Evolutionary conservation across 2,888 invertebrate genomes (phyloP).

Genomic region (Aproaerema taeniolella): DNA sequence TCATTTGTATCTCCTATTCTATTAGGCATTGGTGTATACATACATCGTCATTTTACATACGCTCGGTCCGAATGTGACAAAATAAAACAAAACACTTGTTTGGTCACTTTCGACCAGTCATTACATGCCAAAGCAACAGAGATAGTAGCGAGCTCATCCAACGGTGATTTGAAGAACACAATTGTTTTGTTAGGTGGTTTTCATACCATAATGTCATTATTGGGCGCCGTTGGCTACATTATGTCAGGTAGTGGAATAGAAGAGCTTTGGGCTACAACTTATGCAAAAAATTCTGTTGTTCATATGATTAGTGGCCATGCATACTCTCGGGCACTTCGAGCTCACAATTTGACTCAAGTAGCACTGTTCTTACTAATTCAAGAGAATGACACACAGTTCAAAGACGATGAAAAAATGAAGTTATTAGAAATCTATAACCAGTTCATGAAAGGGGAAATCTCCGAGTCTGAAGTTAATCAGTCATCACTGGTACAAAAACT

Average conservation of each 20-base stretch:
- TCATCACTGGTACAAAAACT: no score
- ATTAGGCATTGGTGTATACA: no score
- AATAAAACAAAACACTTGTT: no score
- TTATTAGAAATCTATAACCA: constrained; percentile 24
- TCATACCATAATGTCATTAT: constrained; percentile 34
- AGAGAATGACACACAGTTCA: neutral
- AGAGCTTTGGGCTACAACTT: constrained; percentile 15
- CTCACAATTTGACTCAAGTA: constrained; percentile 25
- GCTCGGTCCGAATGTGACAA: no score
- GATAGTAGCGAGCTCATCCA: constrained; percentile 24
- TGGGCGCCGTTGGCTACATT: constrained; percentile 30
- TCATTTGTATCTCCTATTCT: no score
- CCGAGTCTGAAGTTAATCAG: no score
- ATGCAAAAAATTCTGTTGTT: constrained; percentile 25
- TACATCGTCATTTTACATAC: no score
- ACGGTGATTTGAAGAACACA: constrained; percentile 20
- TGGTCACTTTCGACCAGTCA: constrained; percentile 31
- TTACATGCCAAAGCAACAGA: constrained; percentile 30
- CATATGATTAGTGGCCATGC: constrained; percentile 33
- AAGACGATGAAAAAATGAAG: constrained; percentile 17
- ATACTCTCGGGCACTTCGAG: constrained; percentile 28
- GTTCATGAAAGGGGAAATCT: constrained; percentile 23
- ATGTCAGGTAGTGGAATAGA: constrained; percentile 31
- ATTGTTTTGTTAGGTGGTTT: constrained; percentile 33
- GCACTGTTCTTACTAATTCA: constrained; percentile 20